These are phyloP conservation scores for Bellardia pandia DNA, from an alignment of 2,888 invertebrate species.

Conservation along the genomic window DNA sequence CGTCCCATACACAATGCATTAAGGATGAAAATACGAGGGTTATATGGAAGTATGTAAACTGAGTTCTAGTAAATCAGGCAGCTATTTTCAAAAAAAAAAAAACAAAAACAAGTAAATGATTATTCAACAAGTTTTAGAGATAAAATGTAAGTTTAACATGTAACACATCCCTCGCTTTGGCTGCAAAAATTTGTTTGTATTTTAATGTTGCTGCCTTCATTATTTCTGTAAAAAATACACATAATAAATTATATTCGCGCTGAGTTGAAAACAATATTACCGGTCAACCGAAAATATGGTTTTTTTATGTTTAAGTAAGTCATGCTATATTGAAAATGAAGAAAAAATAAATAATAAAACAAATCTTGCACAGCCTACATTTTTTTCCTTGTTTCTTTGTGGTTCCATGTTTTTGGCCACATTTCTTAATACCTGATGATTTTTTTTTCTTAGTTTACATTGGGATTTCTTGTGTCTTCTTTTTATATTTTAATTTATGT, in stretches of 20 bases:
- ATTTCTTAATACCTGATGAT: constrained; percentile 42
- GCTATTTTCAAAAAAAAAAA: too few species aligned
- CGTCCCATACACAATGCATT: constrained; percentile 12
- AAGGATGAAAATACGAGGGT: constrained; percentile 32
- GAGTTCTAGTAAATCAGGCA: too few species aligned
- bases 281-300: constrained; percentile 62
- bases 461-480: constrained; percentile 39
- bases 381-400: constrained; percentile 20
- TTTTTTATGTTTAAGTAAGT: constrained; percentile 50
- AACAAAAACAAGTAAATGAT: too few species aligned
- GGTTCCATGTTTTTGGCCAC: constrained; percentile 44
- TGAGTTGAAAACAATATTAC: constrained; percentile 80
- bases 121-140: not conserved
- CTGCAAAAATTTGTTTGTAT: constrained; percentile 57
- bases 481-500: constrained; percentile 69
- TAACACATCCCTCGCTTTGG: constrained; percentile 20
- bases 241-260: constrained; percentile 83
- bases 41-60: not conserved
- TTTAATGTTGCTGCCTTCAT: constrained; percentile 52
- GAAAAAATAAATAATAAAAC: constrained; percentile 15
- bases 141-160: not conserved
- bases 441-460: not conserved
- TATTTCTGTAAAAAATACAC: constrained; percentile 76
- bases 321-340: constrained; percentile 55
- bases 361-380: constrained; percentile 62